A percentile compares a stretch with the other conserved stretches of the same genome.
phyloP scores from a whole-genome alignment of 2,888 invertebrate genomes.

The Nasonia oneida region DNA sequence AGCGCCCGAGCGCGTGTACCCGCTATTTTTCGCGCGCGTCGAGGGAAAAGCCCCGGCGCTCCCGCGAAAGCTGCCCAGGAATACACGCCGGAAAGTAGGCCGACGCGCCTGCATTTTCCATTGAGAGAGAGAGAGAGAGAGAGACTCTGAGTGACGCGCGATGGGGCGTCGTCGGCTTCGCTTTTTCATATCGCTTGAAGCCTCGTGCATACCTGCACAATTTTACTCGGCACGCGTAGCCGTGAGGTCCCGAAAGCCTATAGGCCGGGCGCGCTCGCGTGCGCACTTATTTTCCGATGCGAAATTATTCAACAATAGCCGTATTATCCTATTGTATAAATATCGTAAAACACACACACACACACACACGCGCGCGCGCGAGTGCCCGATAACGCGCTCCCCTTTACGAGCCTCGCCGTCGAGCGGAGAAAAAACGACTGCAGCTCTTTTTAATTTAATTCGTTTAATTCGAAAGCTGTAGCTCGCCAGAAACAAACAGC shows the following conservation, averaged over 20 bases:
- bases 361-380: not conserved
- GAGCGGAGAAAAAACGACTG: not conserved
- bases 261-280: no score
- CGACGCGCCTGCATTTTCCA: constrained; percentile 12
- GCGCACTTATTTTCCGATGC: no score
- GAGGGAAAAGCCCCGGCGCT: constrained; percentile 4
- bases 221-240: no score
- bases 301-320: no score
- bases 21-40: constrained; percentile 26
- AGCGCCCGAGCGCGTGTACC: constrained; percentile 22
- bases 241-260: no score
- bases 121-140: not conserved
- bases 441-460: no score
- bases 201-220: no score
- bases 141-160: not conserved
- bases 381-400: not conserved
- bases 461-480: not conserved
- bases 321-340: no score
- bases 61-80: constrained; percentile 17
- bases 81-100: constrained; percentile 13
- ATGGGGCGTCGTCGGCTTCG: not conserved
- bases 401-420: not conserved
- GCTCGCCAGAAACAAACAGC: not conserved
- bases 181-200: no score
- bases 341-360: not conserved